Evolutionary conservation across 92 coral and sea anemone species (phyloP).

Genomic region (Porites evermanni): DNA sequence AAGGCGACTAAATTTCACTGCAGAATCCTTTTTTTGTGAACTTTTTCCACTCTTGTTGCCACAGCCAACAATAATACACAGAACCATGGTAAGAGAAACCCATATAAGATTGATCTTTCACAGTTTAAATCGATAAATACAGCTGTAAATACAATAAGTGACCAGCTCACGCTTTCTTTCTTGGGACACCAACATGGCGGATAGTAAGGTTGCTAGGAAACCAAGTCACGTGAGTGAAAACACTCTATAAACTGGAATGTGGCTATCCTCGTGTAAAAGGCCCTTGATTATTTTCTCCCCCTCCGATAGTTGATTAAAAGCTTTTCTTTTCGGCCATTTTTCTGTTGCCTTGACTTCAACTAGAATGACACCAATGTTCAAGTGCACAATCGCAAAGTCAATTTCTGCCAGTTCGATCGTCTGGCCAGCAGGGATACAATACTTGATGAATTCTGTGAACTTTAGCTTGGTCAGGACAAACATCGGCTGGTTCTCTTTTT

Average conservation of each 20-base stretch:
- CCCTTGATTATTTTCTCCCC: background rate
- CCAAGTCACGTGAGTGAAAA: too few relatives aligned
- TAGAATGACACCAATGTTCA: conserved; percentile 33
- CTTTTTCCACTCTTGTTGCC: too few relatives aligned
- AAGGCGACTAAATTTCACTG: too few relatives aligned
- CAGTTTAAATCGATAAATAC: too few relatives aligned
- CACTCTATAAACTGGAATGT: background rate
- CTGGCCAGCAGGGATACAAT: background rate
- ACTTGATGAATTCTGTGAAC: conserved; percentile 10
- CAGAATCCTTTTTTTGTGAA: too few relatives aligned
- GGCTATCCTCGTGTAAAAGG: background rate
- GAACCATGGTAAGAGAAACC: too few relatives aligned
- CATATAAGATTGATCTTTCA: too few relatives aligned
- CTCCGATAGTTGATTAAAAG: background rate
- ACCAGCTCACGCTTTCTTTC: too few relatives aligned
- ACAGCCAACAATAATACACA: too few relatives aligned
- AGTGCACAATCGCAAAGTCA: conserved; percentile 45
- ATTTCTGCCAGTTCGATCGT: conserved; percentile 4
- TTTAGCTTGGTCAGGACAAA: conserved; percentile 39
- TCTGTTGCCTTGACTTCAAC: conserved; percentile 40
- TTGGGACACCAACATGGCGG: too few relatives aligned
- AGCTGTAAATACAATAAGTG: too few relatives aligned
- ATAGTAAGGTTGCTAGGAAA: too few relatives aligned
- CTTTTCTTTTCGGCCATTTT: background rate
- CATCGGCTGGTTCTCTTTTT: conserved; percentile 32